These are phyloP conservation scores for Lordiphosa mommai DNA, from an alignment of 1,140 invertebrate genomes.

Conservation along the genomic window DNA sequence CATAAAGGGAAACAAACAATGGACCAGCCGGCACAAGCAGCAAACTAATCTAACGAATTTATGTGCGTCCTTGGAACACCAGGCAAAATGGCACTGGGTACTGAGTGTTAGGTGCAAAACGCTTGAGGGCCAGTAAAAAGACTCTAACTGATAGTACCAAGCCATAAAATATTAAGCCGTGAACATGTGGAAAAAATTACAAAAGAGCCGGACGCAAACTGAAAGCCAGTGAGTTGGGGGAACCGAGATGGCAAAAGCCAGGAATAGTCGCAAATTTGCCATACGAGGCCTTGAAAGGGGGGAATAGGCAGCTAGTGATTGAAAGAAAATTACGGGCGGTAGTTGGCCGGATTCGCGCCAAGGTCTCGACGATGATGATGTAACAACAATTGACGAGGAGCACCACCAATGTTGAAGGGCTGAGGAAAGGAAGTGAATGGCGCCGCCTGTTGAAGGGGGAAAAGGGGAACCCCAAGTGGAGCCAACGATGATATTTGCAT, in stretches of 20 bases:
- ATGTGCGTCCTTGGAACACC: slow-evolving; percentile 44
- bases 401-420: slow-evolving; percentile 56
- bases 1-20: slow-evolving; percentile 26
- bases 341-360: slow-evolving; percentile 39
- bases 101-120: slow-evolving; percentile 55
- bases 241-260: background rate
- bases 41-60: slow-evolving; percentile 68
- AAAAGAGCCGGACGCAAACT: slow-evolving; percentile 35
- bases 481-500: slow-evolving; percentile 50
- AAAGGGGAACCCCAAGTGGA: slow-evolving; percentile 16
- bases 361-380: slow-evolving; percentile 26
- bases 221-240: slow-evolving; percentile 1
- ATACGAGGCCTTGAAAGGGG: slow-evolving; percentile 15
- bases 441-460: slow-evolving; percentile 52
- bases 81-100: background rate
- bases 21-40: slow-evolving; percentile 3
- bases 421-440: slow-evolving; percentile 59
- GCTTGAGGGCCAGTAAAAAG: slow-evolving; percentile 39
- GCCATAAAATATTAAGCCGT: slow-evolving; percentile 74
- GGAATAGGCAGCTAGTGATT: slow-evolving; percentile 66
- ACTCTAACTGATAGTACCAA: slow-evolving; percentile 71
- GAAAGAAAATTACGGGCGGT: slow-evolving; percentile 71
- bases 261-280: slow-evolving; percentile 47
- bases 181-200: slow-evolving; percentile 74
- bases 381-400: slow-evolving; percentile 7